Evolutionary conservation across 2,888 invertebrate species (phyloP).

Genomic region (Julus scandinavius): DNA sequence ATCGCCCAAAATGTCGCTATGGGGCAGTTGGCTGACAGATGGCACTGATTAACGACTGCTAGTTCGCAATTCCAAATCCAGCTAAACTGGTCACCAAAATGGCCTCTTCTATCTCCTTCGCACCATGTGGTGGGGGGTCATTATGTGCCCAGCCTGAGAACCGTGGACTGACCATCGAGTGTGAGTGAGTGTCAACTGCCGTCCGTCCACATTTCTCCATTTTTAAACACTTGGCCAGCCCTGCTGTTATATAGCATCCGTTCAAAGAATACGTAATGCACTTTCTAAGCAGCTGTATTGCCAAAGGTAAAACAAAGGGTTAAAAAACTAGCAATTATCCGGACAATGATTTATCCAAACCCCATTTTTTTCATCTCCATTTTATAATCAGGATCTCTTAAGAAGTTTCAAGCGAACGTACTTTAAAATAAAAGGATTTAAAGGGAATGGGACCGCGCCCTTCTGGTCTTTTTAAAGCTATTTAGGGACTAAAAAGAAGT

Average conservation of each 20-base stretch:
- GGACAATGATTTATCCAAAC: not conserved
- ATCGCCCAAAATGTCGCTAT: constrained; percentile 16
- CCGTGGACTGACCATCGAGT: not conserved
- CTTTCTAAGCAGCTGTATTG: not conserved
- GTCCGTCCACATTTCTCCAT: constrained; percentile 31
- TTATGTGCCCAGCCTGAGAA: constrained; percentile 21
- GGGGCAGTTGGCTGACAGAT: constrained; percentile 29
- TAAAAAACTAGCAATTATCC: constrained; percentile 38
- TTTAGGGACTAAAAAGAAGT: not conserved
- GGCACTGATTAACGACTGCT: constrained; percentile 11
- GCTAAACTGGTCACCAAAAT: constrained; percentile 24
- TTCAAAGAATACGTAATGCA: not conserved
- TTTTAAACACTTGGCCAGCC: constrained; percentile 23
- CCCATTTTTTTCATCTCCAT: not conserved
- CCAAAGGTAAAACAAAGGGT: constrained; percentile 35
- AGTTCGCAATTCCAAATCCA: constrained; percentile 6
- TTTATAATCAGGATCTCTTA: not conserved
- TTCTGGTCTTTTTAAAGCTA: not conserved
- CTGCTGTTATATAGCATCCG: not conserved
- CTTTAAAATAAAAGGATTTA: not conserved
- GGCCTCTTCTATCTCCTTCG: not conserved
- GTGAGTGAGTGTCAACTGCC: not conserved
- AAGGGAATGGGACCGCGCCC: not conserved
- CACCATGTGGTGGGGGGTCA: not conserved
- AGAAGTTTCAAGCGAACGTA: not conserved